Evolutionary conservation across 2,888 invertebrate species (phyloP).

Genomic region (Zhuqinia jingwanae): DNA sequence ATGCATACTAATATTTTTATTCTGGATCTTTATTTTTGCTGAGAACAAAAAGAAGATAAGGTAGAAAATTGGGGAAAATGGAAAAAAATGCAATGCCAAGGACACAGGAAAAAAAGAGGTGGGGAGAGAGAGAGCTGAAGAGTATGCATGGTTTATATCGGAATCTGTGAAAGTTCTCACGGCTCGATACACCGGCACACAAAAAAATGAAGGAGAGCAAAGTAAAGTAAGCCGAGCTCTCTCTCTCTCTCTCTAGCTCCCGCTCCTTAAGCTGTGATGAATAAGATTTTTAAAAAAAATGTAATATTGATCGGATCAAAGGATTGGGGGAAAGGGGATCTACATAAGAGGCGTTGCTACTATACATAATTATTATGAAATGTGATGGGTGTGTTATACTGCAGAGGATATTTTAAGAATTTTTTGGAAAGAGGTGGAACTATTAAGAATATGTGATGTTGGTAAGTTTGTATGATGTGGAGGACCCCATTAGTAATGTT

Average conservation of each 20-base stretch:
- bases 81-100: slow-evolving; percentile 56
- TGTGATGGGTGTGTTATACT: neutral
- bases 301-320: slow-evolving; percentile 37
- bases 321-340: neutral
- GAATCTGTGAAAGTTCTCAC: slow-evolving; percentile 56
- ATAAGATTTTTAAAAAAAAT: slow-evolving; percentile 19
- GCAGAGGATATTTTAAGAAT: neutral
- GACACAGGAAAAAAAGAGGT: too few species aligned
- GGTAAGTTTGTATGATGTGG: slow-evolving; percentile 8
- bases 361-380: neutral
- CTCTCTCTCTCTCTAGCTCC: too few species aligned
- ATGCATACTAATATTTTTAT: too few species aligned
- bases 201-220: slow-evolving; percentile 27
- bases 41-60: neutral
- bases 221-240: too few species aligned
- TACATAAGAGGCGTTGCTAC: neutral
- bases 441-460: neutral
- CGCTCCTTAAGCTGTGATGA: neutral
- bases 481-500: neutral
- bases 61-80: neutral
- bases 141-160: neutral
- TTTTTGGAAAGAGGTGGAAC: neutral
- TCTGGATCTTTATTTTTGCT: too few species aligned
- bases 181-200: slow-evolving; percentile 28
- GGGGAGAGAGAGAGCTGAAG: neutral